Base-by-base conservation (phyloP, 2,797 vertebrate genomes). In the Pterois miles region DNA sequence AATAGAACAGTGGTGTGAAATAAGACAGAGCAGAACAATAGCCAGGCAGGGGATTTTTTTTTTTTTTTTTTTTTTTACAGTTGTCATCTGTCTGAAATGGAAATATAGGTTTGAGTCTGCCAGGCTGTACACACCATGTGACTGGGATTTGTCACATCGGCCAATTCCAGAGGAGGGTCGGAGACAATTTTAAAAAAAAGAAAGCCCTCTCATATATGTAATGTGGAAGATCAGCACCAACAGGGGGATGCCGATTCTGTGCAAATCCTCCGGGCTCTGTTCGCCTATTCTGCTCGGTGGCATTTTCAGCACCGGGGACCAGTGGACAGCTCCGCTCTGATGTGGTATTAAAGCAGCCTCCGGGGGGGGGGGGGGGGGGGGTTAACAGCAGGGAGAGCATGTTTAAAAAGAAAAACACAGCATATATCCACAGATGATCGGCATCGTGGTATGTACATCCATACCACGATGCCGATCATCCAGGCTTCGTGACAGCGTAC, bases 291-390 rank as follows among this genome's bases (percentile, higher is more conserved):
- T 18, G 74, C 62, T 65, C 59, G 62, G 71, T 81, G 88, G 56
- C 67, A 33, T 75, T 78, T 92, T 92, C 92, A 93, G 93, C 90
- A 92, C 91, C 88, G 58, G 16, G 54, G 54, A 48, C 67, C 80
- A 48, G 79, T 81, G 90, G 91, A 91, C 91, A 93, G 92, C 87
- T 93, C 90, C 89, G 25, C 76, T 5, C 70, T 34, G 69, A 65
- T 53, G 71, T 5, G 59, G 25, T 31, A 40, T 52, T 58, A 67
- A 71, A 65, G 77, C 71, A 59, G 52, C 76, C 38, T 73, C 56
- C 7, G 29, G 18, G 34, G 0, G 38, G 20, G 38, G 18, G 4
- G 48, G 8, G 77, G 38, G 8, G 6, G 48, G 52, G 4, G 40
- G 14, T 50, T 12, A 20, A 43, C 0, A 12, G 29, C 9, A 50